Evolutionary conservation across 2,888 invertebrate genomes (phyloP).

Genomic region (Pollenia amentaria): DNA sequence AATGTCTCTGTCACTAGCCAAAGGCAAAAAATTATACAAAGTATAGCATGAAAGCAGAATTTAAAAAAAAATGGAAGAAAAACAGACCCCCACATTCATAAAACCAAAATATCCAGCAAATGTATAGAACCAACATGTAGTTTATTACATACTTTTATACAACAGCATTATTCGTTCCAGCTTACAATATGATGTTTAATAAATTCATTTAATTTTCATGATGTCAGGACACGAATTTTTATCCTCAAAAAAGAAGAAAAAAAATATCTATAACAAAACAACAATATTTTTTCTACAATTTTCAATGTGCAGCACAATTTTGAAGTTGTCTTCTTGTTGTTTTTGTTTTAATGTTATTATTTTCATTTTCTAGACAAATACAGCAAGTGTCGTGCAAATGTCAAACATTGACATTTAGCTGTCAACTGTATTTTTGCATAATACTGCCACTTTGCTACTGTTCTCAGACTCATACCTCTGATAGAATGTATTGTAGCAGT

Average conservation of each 20-base stretch:
- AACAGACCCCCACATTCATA: slow-evolving; percentile 54
- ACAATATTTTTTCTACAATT: slow-evolving; percentile 54
- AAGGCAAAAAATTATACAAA: slow-evolving; percentile 65
- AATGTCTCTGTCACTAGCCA: slow-evolving; percentile 78
- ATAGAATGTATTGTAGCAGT: background rate
- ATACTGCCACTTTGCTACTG: slow-evolving; percentile 64
- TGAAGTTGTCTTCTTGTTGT: slow-evolving; percentile 28
- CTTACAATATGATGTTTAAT: slow-evolving; percentile 61
- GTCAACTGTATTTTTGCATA: slow-evolving; percentile 68
- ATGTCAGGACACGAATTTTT: slow-evolving; percentile 60
- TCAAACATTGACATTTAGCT: slow-evolving; percentile 72
- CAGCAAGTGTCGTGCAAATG: slow-evolving; percentile 70
- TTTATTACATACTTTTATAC: slow-evolving; percentile 9
- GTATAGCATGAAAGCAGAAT: slow-evolving; percentile 24
- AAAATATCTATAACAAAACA: slow-evolving; percentile 52
- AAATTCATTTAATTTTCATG: slow-evolving; percentile 71
- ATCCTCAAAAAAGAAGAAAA: slow-evolving; percentile 14
- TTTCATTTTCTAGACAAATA: slow-evolving; percentile 61
- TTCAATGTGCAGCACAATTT: slow-evolving; percentile 45
- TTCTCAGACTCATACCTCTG: slow-evolving; percentile 10
- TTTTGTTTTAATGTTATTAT: slow-evolving; percentile 51
- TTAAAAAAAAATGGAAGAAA: background rate
- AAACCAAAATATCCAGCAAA: slow-evolving; percentile 39
- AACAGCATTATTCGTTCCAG: slow-evolving; percentile 12
- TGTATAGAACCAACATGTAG: background rate